Evolutionary conservation across 2,113 vertebrate genomes (phyloP).

Genomic region (Alligator mississippiensis): DNA sequence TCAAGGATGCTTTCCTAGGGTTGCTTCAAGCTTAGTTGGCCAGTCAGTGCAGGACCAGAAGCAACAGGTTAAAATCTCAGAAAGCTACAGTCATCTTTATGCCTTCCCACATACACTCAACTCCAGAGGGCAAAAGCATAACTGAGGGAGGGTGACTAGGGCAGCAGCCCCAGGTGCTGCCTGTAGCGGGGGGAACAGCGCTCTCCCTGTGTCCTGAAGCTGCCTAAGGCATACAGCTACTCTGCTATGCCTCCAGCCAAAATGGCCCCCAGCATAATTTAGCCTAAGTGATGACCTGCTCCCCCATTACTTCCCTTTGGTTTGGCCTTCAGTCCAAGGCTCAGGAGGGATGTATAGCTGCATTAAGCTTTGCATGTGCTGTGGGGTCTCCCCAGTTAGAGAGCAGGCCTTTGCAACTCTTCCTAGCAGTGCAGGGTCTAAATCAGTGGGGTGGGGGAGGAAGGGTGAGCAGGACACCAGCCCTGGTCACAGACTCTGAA

Average conservation of each 20-base stretch:
- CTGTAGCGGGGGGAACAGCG: too few species aligned
- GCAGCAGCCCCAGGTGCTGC: too few species aligned
- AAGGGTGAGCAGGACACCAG: background rate
- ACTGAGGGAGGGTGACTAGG: too few species aligned
- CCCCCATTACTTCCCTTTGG: background rate
- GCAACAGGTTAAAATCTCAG: background rate
- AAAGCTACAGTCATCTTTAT: background rate
- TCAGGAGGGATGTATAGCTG: background rate
- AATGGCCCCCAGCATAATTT: background rate
- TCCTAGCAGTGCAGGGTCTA: rapidly evolving
- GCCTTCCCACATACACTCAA: background rate
- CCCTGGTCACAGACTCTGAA: too few species aligned
- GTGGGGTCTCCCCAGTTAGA: background rate
- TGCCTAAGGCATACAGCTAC: background rate
- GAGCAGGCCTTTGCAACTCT: background rate
- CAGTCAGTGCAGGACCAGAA: background rate
- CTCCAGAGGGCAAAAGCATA: too few species aligned
- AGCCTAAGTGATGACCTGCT: background rate
- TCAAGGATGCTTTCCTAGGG: background rate
- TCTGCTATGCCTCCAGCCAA: background rate
- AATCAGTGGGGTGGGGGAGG: background rate
- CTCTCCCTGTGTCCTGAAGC: background rate
- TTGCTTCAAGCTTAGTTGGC: background rate
- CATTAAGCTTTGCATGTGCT: background rate
- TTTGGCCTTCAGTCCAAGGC: background rate